Evolutionary conservation across 2,888 invertebrate genomes (phyloP).

Genomic region (Amitus sp.): DNA sequence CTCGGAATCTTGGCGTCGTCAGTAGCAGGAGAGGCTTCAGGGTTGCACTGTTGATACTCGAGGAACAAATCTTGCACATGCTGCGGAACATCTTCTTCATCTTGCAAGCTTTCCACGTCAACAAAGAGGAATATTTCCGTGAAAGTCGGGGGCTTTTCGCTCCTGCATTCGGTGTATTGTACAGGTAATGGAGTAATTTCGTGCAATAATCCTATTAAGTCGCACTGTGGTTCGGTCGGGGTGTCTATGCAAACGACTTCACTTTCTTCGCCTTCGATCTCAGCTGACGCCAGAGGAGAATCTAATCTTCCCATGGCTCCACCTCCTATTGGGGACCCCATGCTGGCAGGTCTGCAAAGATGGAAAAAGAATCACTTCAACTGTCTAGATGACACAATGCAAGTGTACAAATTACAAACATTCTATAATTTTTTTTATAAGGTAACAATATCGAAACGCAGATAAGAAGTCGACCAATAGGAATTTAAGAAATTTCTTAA

Average conservation of each 20-base stretch:
- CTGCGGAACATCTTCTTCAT: conserved; percentile 64
- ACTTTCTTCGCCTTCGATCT: conserved; percentile 85
- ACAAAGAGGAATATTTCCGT: conserved; percentile 71
- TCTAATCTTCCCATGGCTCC: conserved; percentile 71
- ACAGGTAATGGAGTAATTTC: conserved; percentile 71
- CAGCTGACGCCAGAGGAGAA: conserved; percentile 75
- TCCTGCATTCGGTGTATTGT: conserved; percentile 58
- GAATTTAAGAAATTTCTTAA: conserved; percentile 1
- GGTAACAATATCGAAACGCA: conserved; percentile 5
- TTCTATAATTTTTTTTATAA: not conserved
- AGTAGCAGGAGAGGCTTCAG: conserved; percentile 47
- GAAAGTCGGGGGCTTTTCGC: conserved; percentile 64
- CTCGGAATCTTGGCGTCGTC: conserved; percentile 70
- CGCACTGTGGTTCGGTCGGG: conserved; percentile 76
- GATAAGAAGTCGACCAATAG: no score
- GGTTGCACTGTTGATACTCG: conserved; percentile 70
- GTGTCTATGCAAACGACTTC: conserved; percentile 82
- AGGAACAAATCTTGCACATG: conserved; percentile 73
- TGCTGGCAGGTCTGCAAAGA: conserved; percentile 56
- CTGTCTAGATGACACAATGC: no score
- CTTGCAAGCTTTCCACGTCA: conserved; percentile 68
- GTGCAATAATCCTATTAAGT: conserved; percentile 77
- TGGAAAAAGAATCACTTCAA: not conserved
- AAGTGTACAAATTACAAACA: not conserved
- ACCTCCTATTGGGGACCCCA: conserved; percentile 62